Evolutionary conservation across 2,113 vertebrate genomes (phyloP).

Genomic region (Pygathrix nemaeus): DNA sequence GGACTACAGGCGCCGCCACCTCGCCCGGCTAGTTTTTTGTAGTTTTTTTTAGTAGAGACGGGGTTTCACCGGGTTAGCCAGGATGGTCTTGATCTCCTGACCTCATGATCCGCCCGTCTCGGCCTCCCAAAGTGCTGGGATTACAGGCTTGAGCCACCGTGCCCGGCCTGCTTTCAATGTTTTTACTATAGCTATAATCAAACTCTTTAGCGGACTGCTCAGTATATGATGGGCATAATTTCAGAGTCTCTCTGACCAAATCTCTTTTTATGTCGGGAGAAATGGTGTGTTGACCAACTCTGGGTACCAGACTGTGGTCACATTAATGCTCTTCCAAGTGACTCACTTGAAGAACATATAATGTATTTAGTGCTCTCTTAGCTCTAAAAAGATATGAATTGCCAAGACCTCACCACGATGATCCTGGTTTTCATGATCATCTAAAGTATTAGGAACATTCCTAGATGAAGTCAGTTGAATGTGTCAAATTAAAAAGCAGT

Average conservation of each 20-base stretch:
- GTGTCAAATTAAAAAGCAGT: background rate
- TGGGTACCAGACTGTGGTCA: conserved; percentile 15
- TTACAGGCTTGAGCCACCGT: no score
- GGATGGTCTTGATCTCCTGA: no score
- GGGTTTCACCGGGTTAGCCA: no score
- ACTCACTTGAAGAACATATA: background rate
- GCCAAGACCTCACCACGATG: background rate
- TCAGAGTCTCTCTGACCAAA: conserved; percentile 28
- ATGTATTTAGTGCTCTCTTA: background rate
- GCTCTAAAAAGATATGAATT: background rate
- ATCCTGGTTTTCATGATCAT: background rate
- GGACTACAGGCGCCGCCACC: no score
- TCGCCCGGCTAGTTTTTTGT: no score
- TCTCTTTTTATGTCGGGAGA: background rate
- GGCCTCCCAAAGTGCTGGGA: no score
- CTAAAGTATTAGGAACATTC: background rate
- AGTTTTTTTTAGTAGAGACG: no score
- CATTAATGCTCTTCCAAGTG: background rate
- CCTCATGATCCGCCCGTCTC: no score
- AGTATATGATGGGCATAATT: background rate
- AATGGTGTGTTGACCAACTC: background rate
- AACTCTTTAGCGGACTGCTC: background rate
- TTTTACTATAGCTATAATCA: conserved; percentile 18
- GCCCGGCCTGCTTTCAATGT: background rate
- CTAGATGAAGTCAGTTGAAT: background rate